Evolutionary conservation across 2,797 vertebrate species (phyloP), one percentile per base, ranked within the genome.

Genomic region (Erpetoichthys calabaricus): DNA sequence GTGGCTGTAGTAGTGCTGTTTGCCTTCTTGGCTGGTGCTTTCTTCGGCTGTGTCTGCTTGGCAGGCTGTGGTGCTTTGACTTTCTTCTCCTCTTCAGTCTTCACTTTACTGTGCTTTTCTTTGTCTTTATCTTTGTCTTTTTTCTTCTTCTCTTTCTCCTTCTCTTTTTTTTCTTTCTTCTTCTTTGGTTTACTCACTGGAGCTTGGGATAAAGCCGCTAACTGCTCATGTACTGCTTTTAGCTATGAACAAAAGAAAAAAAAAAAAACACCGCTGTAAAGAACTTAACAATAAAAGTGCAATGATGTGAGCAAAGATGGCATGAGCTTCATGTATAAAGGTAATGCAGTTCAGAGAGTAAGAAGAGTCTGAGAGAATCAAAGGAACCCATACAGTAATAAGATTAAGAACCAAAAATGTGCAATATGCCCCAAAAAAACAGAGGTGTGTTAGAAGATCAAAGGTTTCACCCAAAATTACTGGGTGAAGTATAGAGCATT

Each of bases 131-230:
- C 83, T 57, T 89, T 91, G 0, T 88, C 81, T 57, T 85, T 90
- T 65, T 94, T 88, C 59, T 87, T 87, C 71, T 82, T 87, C 47
- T 81, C 79, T 74, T 91, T 95, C 58, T 97, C 91, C 56, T 81
- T 86, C 55, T 90, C 84, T 49, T 89, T 84, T 65, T 85, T 92
- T 68, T 89, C 87, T 53, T 84, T 91, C 64, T 87, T 91, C 75
- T 85, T 91, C 86, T 91, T 97, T 75, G 89, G 86, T 80, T 90
- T 91, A 70, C 79, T 91, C 62, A 82, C 85, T 0, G 92, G 91
- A 0, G 78, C 80, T 75, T 96, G 89, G 3, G 91, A 91, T 65
- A 96, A 73, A 0, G 87, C 89, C 2, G 88, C 81, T 44, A 91
- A 81, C 78, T 94, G 91, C 66, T 92, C 86, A 0, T 94, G 90